These are phyloP conservation scores for Axis porcinus DNA, from an alignment of 2,113 vertebrate species.

Conservation along the genomic window DNA sequence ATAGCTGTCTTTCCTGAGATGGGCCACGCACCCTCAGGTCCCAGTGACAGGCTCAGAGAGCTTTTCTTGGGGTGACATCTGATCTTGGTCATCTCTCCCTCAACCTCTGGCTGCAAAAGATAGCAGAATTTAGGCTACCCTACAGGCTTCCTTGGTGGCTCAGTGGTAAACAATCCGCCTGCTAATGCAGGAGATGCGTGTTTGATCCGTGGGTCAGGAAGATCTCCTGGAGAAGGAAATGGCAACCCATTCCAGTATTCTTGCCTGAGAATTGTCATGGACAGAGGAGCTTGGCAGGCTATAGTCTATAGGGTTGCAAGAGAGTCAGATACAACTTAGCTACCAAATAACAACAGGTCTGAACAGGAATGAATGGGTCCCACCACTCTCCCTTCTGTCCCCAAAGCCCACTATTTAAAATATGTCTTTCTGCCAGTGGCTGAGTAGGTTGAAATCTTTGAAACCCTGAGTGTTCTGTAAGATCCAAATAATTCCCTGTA, in stretches of 20 bases:
- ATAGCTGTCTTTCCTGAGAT: fast-evolving
- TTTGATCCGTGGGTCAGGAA: not conserved
- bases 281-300: not conserved
- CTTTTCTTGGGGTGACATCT: fast-evolving
- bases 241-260: not conserved
- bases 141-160: not conserved
- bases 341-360: not conserved
- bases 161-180: not conserved
- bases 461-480: conserved; percentile 78
- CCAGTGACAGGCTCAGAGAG: not conserved
- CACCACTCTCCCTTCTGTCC: not conserved
- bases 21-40: fast-evolving
- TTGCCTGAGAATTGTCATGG: not conserved
- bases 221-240: not conserved
- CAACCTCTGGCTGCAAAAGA: not conserved
- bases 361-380: not conserved
- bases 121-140: not conserved
- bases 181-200: not conserved
- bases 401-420: conserved; percentile 48
- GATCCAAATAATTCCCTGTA: conserved; percentile 82
- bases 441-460: conserved; percentile 78
- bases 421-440: conserved; percentile 67
- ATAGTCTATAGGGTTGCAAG: not conserved
- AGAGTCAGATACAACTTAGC: not conserved
- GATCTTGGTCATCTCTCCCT: not conserved